Evolutionary conservation across 2,113 vertebrate species (phyloP).

Genomic region (Sterna hirundo): DNA sequence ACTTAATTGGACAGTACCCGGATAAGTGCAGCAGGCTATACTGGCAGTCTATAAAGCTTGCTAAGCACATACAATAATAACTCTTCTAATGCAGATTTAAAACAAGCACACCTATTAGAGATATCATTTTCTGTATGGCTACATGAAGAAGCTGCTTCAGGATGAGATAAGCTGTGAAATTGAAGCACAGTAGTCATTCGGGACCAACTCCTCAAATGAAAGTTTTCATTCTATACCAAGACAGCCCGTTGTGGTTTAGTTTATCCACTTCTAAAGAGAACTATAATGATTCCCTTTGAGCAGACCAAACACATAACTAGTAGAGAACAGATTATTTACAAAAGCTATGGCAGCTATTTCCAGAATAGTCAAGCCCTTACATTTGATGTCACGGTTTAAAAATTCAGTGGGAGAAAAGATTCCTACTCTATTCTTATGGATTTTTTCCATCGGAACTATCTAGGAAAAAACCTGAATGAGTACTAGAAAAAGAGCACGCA

Average conservation of each 20-base stretch:
- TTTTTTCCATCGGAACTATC: neutral
- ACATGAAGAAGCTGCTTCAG: neutral
- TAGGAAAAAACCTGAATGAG: neutral
- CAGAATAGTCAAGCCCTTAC: neutral
- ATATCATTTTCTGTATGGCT: neutral
- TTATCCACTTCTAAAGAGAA: slow-evolving; percentile 5
- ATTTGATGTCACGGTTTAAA: neutral
- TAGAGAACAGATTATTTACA: neutral
- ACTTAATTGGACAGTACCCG: neutral
- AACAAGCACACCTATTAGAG: neutral
- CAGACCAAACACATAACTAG: neutral
- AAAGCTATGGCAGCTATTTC: neutral
- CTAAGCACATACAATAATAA: neutral
- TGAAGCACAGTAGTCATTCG: neutral
- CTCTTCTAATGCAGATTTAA: neutral
- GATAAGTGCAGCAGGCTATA: neutral
- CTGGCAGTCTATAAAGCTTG: neutral
- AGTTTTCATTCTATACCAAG: neutral
- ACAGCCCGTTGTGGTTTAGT: neutral
- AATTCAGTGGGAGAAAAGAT: neutral
- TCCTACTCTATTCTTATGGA: neutral
- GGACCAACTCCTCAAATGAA: neutral
- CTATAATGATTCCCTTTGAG: neutral
- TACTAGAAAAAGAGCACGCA: neutral
- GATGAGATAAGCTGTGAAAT: neutral